Conservation (phyloP, 2,113 vertebrate genomes). For the Oryctolagus cuniculus region mOryCun1.1 NC_091445.1:17178501-17179000, state of each 20-base stretch:
- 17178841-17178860: neutral
- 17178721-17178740: neutral
- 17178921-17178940: neutral
- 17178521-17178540: neutral
- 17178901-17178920: neutral
- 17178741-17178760: neutral
- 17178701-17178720: neutral
- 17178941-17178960: neutral
- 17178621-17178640: neutral
- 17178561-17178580: neutral
- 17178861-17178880: neutral
- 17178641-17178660: slow-evolving; percentile 37
- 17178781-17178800: slow-evolving; percentile 49
- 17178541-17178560: slow-evolving; percentile 15
- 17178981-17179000: slow-evolving; percentile 40
- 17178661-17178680: neutral
- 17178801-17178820: neutral
- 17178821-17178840: neutral
- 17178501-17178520: neutral
- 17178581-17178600: neutral
- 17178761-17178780: neutral
- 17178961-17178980: neutral
- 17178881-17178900: neutral
- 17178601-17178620: neutral
- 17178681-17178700: neutral